These are phyloP conservation scores for Nemapogon koenigi DNA, from an alignment of 2,888 invertebrate genomes.

Conservation along the genomic window DNA sequence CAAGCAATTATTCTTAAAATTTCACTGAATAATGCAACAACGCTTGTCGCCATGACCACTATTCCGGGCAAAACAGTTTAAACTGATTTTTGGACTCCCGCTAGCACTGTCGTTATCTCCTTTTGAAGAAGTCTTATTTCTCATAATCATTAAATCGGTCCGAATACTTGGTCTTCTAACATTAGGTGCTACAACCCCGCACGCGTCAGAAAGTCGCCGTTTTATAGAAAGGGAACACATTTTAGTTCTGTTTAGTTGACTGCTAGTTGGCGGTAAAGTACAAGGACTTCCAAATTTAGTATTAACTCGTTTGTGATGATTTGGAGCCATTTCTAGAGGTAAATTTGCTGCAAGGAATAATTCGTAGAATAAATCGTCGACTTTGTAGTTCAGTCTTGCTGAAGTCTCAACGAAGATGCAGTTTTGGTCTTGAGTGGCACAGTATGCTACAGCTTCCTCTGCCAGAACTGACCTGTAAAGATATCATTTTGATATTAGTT, in stretches of 20 bases:
- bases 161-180: constrained; percentile 86
- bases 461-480: constrained; percentile 74
- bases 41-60: constrained; percentile 50
- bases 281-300: constrained; percentile 79
- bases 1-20: too few relatives aligned
- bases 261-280: constrained; percentile 73
- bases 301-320: constrained; percentile 82
- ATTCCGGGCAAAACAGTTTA: constrained; percentile 53
- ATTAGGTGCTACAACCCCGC: constrained; percentile 88
- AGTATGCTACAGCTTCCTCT: constrained; percentile 80
- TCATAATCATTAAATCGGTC: constrained; percentile 88
- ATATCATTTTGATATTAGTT: too few relatives aligned
- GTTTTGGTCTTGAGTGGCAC: constrained; percentile 75
- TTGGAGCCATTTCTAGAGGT: constrained; percentile 88
- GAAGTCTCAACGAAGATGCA: constrained; percentile 85
- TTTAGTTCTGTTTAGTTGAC: constrained; percentile 70
- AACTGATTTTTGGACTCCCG: constrained; percentile 54
- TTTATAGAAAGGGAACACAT: constrained; percentile 83
- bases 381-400: constrained; percentile 80
- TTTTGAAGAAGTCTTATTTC: constrained; percentile 80
- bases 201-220: constrained; percentile 83
- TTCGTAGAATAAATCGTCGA: constrained; percentile 85
- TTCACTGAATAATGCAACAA: constrained; percentile 58
- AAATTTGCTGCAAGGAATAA: constrained; percentile 83
- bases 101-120: constrained; percentile 70